A percentile compares a stretch with the other conserved stretches of the same genome.
These are phyloP conservation scores for Halcyon smyrnensis DNA, from an alignment of 2,797 vertebrate genomes.

Conservation along the genomic window DNA sequence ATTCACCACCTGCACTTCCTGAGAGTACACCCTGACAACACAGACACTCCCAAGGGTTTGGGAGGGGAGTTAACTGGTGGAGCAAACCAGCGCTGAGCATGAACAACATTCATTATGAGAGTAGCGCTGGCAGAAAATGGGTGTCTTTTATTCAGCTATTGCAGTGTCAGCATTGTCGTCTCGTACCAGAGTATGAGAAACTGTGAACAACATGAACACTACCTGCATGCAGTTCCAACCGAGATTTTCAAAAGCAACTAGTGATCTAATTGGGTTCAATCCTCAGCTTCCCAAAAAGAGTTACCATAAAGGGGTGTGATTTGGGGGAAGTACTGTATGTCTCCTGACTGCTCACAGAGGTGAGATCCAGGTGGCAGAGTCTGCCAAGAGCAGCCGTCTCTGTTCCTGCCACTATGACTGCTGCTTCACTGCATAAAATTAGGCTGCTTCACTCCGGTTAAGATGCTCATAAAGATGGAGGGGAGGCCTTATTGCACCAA, in stretches of 20 bases:
- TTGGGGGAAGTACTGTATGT: not conserved
- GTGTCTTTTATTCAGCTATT: not conserved
- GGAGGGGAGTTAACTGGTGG: not conserved
- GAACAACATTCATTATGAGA: slow-evolving; percentile 16
- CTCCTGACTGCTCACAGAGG: not conserved
- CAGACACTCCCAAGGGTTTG: not conserved
- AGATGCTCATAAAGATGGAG: not conserved
- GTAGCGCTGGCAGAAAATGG: not conserved
- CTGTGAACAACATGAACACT: not conserved
- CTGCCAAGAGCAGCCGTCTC: not conserved
- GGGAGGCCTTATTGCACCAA: not conserved
- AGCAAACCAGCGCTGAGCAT: not conserved
- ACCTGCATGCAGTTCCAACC: not conserved
- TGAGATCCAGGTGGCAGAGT: not conserved
- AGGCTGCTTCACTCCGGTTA: not conserved
- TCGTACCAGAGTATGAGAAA: not conserved
- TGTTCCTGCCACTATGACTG: not conserved
- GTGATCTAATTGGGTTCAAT: not conserved
- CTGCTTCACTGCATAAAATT: not conserved
- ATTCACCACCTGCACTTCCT: not conserved
- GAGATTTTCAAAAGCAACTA: not conserved
- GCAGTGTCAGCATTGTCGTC: not conserved
- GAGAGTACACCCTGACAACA: rapidly evolving
- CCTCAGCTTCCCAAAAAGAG: not conserved
- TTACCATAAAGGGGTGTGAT: not conserved